Conservation (phyloP, 2,888 invertebrate genomes). For the Adineta ricciae region DNA sequence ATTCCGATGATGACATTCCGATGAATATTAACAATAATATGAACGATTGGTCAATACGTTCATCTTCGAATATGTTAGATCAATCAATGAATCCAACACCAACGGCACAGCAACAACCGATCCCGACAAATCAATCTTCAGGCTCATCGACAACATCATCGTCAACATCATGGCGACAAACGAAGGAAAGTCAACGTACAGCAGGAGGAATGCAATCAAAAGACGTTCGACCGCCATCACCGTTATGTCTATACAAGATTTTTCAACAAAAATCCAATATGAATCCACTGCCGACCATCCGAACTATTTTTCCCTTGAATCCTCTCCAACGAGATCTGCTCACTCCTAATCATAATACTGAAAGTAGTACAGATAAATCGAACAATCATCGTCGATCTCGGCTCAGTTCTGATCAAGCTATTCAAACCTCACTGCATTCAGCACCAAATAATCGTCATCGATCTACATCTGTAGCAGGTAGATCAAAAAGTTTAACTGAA, state of each 20-base stretch:
- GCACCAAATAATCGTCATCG: not conserved
- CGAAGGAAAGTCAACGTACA: not conserved
- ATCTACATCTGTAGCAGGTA: not conserved
- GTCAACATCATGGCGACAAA: conserved; percentile 16
- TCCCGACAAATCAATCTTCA: not conserved
- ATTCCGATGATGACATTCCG: not conserved
- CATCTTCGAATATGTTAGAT: not conserved
- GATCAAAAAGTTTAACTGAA: not conserved
- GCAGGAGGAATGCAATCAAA: no score
- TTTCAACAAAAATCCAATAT: not conserved
- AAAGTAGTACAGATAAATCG: not conserved
- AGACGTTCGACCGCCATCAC: not conserved
- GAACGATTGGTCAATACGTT: not conserved
- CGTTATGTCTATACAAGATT: not conserved
- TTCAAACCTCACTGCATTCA: not conserved
- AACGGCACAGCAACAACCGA: not conserved
- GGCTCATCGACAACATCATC: not conserved
- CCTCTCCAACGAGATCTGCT: not conserved
- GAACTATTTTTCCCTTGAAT: not conserved
- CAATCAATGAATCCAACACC: not conserved
- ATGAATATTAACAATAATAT: not conserved
- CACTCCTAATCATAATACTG: not conserved
- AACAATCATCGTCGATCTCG: not conserved
- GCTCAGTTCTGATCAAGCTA: not conserved
- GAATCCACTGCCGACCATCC: not conserved